Percentiles rank a stretch among this genome's conserved stretches.
Conservation (phyloP, 2,888 invertebrate genomes). For the Diploptera punctata region DNA sequence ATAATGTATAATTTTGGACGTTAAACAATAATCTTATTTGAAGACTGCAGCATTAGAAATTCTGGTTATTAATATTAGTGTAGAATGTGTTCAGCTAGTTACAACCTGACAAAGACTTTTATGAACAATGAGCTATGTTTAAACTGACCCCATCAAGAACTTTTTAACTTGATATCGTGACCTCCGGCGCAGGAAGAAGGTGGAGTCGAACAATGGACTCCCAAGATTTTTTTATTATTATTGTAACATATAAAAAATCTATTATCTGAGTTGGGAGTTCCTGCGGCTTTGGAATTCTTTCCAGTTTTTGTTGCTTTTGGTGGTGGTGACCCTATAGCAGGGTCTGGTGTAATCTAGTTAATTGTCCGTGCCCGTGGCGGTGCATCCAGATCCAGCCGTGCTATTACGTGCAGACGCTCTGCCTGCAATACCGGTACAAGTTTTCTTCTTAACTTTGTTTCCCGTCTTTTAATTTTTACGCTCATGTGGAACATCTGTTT, state of each 20-base stretch:
- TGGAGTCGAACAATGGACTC: not conserved
- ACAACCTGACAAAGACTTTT: not conserved
- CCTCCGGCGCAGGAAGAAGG: not conserved
- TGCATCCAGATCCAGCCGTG: not conserved
- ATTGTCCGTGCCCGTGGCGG: constrained; percentile 2
- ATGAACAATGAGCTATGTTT: not conserved
- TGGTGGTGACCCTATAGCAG: not conserved
- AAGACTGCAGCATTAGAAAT: too few species aligned
- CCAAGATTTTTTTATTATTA: not conserved
- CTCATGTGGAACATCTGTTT: too few species aligned
- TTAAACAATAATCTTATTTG: too few species aligned
- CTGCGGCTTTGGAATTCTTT: not conserved
- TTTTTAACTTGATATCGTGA: too few species aligned
- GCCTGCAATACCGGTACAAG: too few species aligned
- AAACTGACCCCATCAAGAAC: too few species aligned
- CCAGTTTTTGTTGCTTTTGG: not conserved
- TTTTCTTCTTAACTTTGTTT: too few species aligned
- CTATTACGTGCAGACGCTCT: too few species aligned
- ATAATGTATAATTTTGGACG: too few species aligned
- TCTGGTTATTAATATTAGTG: too few species aligned
- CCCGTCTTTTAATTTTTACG: too few species aligned
- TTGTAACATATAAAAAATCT: not conserved
- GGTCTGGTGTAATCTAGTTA: constrained; percentile 1
- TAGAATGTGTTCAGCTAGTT: not conserved
- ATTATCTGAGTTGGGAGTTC: not conserved